Evolutionary conservation across 2,797 vertebrate genomes (phyloP).

Genomic region (Sitta carolinensis): DNA sequence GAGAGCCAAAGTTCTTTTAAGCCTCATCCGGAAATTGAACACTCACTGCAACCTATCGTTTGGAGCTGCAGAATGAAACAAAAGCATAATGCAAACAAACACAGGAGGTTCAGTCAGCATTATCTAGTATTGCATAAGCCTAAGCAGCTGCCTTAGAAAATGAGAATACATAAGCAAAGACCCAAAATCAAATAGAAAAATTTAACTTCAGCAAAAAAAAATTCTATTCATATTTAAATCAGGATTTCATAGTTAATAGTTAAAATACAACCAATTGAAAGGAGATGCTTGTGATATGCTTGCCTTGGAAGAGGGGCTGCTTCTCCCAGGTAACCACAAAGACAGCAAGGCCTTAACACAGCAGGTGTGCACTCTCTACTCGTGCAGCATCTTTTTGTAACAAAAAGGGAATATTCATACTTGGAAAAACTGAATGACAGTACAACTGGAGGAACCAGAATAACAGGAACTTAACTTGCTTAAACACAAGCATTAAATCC

Average conservation of each 20-base stretch:
- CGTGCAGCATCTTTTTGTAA: neutral
- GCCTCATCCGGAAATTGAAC: conserved; percentile 70
- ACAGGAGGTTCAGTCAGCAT: conserved; percentile 20
- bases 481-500: neutral
- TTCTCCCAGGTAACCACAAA: neutral
- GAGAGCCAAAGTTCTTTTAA: conserved; percentile 69
- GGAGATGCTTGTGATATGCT: neutral
- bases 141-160: conserved; percentile 36
- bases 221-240: conserved; percentile 27
- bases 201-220: neutral
- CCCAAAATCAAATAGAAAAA: conserved; percentile 11
- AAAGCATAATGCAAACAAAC: conserved; percentile 49
- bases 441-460: neutral
- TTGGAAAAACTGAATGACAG: neutral
- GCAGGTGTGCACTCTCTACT: neutral
- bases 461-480: neutral
- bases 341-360: neutral
- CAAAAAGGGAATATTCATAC: neutral
- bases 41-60: conserved; percentile 57
- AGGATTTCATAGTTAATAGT: conserved; percentile 2
- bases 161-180: neutral
- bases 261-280: neutral
- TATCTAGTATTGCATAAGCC: conserved; percentile 22
- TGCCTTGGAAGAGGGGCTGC: neutral
- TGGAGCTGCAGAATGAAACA: conserved; percentile 44